These are phyloP conservation scores for Desmophyllum pertusum DNA, from an alignment of 92 coral and sea anemone species.

Conservation along the genomic window DNA sequence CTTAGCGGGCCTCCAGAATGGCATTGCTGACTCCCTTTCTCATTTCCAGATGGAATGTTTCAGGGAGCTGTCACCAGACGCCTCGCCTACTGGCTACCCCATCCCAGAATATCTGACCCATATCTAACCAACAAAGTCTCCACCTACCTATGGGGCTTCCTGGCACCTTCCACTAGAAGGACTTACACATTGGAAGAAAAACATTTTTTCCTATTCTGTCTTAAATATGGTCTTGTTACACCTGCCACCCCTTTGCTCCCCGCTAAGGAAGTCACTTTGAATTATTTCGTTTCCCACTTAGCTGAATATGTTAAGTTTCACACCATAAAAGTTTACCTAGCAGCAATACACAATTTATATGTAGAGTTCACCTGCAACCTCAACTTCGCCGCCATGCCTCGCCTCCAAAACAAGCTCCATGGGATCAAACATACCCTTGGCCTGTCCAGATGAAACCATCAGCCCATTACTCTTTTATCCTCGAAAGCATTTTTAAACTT, in stretches of 20 bases:
- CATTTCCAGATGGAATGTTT: too few species aligned
- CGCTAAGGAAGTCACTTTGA: constrained; percentile 16
- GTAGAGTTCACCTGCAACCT: not conserved
- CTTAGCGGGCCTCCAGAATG: too few species aligned
- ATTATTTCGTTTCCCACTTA: constrained; percentile 23
- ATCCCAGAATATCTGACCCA: too few species aligned
- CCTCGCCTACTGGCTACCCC: too few species aligned
- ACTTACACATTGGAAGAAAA: constrained; percentile 29
- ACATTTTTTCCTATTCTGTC: constrained; percentile 21
- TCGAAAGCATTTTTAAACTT: not conserved
- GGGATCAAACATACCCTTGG: constrained; percentile 22
- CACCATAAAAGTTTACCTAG: constrained; percentile 19
- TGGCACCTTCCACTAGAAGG: constrained; percentile 22
- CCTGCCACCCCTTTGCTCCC: constrained; percentile 15
- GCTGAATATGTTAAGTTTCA: not conserved
- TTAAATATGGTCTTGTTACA: not conserved
- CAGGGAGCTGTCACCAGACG: too few species aligned
- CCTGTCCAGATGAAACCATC: not conserved
- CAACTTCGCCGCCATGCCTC: not conserved
- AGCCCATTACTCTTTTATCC: constrained; percentile 9
- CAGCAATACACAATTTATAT: not conserved
- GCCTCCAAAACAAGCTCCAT: constrained; percentile 1
- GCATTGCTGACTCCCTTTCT: too few species aligned
- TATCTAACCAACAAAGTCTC: not conserved
- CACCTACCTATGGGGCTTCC: not conserved